A percentile compares a stretch with the other conserved stretches of the same genome.
Conservation (phyloP, 2,797 vertebrate genomes). For the Eulemur rubriventer region DNA sequence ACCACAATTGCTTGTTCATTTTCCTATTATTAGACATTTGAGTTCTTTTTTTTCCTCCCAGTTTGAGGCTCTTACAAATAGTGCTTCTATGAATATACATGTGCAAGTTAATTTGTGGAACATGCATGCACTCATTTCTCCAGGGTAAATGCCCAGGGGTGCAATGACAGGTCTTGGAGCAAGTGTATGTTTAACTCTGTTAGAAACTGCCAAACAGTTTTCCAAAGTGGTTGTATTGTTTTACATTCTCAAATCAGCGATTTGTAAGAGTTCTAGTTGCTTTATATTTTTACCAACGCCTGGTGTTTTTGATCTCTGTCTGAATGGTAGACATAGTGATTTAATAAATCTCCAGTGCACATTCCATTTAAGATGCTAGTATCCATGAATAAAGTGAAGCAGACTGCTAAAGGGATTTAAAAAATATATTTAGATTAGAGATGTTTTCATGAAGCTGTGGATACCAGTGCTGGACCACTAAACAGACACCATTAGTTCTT, state of each 20-base stretch:
- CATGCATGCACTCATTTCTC: not conserved
- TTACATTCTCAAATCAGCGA: not conserved
- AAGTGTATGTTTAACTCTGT: not conserved
- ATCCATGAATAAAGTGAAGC: not conserved
- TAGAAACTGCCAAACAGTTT: not conserved
- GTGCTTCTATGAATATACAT: not conserved
- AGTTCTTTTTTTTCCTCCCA: not conserved
- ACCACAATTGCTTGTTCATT: not conserved
- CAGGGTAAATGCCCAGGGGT: not conserved
- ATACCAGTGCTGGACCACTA: no score
- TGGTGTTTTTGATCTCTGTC: not conserved
- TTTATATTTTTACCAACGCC: not conserved
- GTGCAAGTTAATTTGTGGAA: not conserved
- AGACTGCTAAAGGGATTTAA: constrained; percentile 60
- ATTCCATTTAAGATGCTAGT: not conserved
- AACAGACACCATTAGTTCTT: no score
- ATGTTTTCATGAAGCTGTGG: not conserved
- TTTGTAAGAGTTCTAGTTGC: not conserved
- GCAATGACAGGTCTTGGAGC: not conserved
- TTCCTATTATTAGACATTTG: not conserved
- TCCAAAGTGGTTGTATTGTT: not conserved
- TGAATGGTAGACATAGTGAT: not conserved
- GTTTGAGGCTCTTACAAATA: not conserved
- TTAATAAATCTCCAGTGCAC: not conserved
- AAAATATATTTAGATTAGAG: constrained; percentile 58